Evolutionary conservation across 92 coral and sea anemone species (phyloP), one percentile per base, ranked within the genome.

Genomic region (Zoanthus gigantus): DNA sequence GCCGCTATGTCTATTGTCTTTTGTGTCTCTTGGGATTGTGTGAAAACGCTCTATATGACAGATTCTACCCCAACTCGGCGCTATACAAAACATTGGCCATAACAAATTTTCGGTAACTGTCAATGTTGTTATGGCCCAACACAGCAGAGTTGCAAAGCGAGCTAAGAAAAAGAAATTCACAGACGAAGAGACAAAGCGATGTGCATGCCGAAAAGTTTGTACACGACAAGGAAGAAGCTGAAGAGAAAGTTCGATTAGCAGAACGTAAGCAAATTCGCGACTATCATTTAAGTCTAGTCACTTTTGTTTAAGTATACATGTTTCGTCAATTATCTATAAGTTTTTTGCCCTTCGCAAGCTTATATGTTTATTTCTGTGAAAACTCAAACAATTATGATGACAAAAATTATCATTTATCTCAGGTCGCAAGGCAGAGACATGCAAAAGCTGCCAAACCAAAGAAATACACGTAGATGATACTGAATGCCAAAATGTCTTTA

Each of bases 401-500:
- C 54, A 9, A 72, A 4, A 74, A 3, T 42, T 34, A 7, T 5
- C 54, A 11, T n/a, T 74, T 45, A 11, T 42, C 54, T 14, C 45
- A 74, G 78, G 78, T 74, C 78, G 78, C n/a, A 57, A 74, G 45
- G 5, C 23, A 42, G 23, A 74, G n/a, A 74, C 78, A 2, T 74
- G 78, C 78, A 74, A 74, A 15, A 74, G 78, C 57, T 42, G 78
- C 29, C 78, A 74, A 44, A 74, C 78, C 14, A 57, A 74, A 74
- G n/a, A 74, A 7, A 44, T 74, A 45, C 12, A 74, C 78, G n/a
- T 74, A 5, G 78, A 42, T 14, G 78, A 74, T 74, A 57, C 1
- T 74, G 78, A 28, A 4, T 72, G 77, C 42, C 52, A 72, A 72
- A 71, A 34, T 18, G 74, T 18, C 46, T 71, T 71, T 45, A 14